A percentile compares a stretch with the other conserved stretches of the same genome.
phyloP scores from a whole-genome alignment of 2,888 invertebrate genomes.

The Nasonia oneida region DNA sequence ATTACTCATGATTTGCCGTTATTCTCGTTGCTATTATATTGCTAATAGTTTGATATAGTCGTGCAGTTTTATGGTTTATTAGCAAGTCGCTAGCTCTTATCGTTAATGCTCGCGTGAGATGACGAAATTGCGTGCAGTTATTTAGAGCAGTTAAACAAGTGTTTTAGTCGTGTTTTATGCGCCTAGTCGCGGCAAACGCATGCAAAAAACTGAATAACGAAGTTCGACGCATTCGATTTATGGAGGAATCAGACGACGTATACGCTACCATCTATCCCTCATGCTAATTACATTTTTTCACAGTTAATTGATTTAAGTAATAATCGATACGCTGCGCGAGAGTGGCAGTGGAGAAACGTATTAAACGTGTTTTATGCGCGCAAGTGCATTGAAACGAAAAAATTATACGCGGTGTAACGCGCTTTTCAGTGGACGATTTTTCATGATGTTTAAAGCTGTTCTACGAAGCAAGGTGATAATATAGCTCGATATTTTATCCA shows the following conservation, averaged over 20 bases:
- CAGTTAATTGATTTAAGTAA: constrained; percentile 1
- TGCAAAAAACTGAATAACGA: not conserved
- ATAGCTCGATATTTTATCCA: not conserved
- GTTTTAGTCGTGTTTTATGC: not conserved
- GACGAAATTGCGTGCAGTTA: no score
- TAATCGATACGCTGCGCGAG: not conserved
- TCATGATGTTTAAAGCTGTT: not conserved
- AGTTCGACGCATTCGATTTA: not conserved
- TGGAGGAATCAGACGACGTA: not conserved
- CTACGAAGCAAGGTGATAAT: not conserved
- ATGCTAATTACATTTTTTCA: not conserved
- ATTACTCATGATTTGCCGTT: no score
- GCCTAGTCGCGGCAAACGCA: not conserved
- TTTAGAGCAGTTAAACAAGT: not conserved
- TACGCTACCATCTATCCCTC: not conserved
- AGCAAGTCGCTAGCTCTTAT: no score
- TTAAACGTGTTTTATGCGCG: not conserved
- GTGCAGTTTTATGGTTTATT: no score
- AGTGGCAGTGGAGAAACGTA: not conserved
- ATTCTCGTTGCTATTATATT: no score
- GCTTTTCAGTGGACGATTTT: not conserved
- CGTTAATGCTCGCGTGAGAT: no score
- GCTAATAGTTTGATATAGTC: no score
- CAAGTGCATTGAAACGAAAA: not conserved
- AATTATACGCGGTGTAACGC: not conserved